phyloP scores from a whole-genome alignment of 2,797 vertebrate species.

The Gastrophryne carolinensis region DNA sequence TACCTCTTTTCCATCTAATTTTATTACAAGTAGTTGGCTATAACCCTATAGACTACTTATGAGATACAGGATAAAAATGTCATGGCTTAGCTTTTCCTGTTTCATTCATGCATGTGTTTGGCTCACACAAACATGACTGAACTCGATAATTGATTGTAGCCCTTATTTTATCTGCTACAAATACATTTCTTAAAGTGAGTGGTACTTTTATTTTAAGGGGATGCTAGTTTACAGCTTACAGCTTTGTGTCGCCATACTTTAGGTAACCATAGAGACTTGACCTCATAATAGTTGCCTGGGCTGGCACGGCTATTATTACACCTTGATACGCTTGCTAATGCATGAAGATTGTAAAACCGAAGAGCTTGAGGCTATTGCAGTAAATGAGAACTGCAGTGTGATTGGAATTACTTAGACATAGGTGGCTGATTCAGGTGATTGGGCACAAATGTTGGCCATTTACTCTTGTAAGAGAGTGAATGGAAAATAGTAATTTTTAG shows the following conservation, averaged over 20 bases:
- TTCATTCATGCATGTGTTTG: no score
- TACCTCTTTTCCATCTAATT: no score
- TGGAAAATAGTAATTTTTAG: neutral
- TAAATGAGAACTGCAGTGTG: slow-evolving; percentile 32
- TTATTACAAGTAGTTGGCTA: no score
- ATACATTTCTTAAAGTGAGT: no score
- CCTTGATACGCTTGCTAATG: slow-evolving; percentile 31
- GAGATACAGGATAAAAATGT: no score
- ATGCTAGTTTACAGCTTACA: neutral
- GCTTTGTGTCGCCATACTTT: neutral
- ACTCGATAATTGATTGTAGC: no score
- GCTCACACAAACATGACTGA: no score
- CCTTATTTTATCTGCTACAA: no score
- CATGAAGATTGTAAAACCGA: slow-evolving; percentile 21
- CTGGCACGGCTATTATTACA: neutral
- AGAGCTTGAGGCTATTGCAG: slow-evolving; percentile 29
- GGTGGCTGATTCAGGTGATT: slow-evolving; percentile 12
- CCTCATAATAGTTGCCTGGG: neutral
- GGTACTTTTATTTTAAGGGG: neutral
- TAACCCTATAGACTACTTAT: no score
- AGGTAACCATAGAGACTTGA: neutral
- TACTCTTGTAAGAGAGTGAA: neutral
- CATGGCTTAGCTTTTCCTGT: no score
- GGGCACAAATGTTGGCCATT: neutral
- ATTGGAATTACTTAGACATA: slow-evolving; percentile 36